Base-by-base conservation (phyloP, 2,113 vertebrate species). In the Misgurnus anguillicaudatus region DNA sequence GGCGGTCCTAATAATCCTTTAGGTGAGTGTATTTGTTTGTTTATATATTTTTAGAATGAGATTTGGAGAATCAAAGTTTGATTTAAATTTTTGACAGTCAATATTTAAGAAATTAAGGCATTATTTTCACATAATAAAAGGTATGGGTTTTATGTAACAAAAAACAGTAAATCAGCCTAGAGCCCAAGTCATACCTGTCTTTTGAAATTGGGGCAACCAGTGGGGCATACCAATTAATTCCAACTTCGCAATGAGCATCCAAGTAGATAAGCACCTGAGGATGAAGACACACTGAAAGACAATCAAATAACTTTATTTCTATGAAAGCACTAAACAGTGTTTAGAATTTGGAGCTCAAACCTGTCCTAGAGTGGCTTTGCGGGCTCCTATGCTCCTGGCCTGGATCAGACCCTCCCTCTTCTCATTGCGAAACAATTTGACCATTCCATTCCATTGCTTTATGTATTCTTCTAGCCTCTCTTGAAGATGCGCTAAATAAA, bases 221-320 rank as follows among this genome's bases (percentile, higher is more conserved):
- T 61, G 98, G 94, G 11, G 96, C 91, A 75, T 99, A 99, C 98
- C 97, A 99, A 91, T 99, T 99, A 87, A 96, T 86, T 77, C 94
- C 94, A 86, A 99, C 98, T 87, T 99, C 98, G 90, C 98, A 99
- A 82, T 99, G 98, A 83, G 98, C 98, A 89, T 99, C 98, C 78
- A 99, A 92, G 89, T 99, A 99, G 89, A 99, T 92, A 83, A 99
- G 90, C 87, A 99, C 98, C 98, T 99, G 88, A 6, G 61, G 14
- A 63, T 16, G 36, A 9, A 68, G 9, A 4, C 21, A 19, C 9
- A 79, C 4, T 3, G 10, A 36, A 19, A 78, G 4, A 42, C 61
- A 80, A 47, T 17, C 42, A 75, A 61, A 55, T 24, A 21, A 2
- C 16, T 19, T 48, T 9, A 63, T n/a, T 24, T 14, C 60, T n/a